A percentile compares a stretch with the other conserved stretches of the same genome.
These are phyloP conservation scores for Lipotes vexillifer DNA, from an alignment of 2,113 vertebrate species.

Conservation along the genomic window DNA sequence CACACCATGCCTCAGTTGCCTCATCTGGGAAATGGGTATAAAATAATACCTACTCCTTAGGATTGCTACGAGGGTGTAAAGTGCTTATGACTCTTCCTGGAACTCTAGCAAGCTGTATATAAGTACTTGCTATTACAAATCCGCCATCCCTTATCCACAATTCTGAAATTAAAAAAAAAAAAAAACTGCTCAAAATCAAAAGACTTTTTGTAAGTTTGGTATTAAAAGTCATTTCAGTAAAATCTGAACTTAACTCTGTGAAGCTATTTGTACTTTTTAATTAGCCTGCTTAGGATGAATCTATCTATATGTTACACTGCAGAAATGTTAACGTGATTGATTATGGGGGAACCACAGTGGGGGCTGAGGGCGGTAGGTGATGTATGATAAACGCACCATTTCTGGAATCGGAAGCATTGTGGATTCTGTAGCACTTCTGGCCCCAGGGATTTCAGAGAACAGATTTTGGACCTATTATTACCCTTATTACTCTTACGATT, in stretches of 20 bases:
- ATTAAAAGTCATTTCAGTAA: neutral
- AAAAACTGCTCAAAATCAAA: neutral
- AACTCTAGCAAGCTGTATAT: neutral
- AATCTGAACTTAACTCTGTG: neutral
- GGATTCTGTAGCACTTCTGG: neutral
- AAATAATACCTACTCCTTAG: neutral
- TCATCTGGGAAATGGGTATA: neutral
- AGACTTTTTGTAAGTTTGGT: neutral
- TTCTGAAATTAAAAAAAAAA: neutral
- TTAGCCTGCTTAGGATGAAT: neutral
- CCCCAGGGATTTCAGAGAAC: neutral
- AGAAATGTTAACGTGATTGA: neutral
- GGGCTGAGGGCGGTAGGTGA: neutral
- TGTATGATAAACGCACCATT: neutral
- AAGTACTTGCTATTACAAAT: neutral
- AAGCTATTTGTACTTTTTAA: neutral
- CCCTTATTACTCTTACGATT: neutral
- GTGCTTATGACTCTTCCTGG: neutral
- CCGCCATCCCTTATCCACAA: neutral
- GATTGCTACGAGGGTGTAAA: neutral
- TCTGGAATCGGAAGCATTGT: neutral
- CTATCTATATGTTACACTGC: neutral
- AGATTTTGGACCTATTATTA: neutral
- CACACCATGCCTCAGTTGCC: neutral
- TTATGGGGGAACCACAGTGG: neutral